Percentiles rank a stretch among this genome's conserved stretches.
These are phyloP conservation scores for Cephus rjabovi DNA, from an alignment of 2,888 invertebrate genomes.

Conservation along the genomic window DNA sequence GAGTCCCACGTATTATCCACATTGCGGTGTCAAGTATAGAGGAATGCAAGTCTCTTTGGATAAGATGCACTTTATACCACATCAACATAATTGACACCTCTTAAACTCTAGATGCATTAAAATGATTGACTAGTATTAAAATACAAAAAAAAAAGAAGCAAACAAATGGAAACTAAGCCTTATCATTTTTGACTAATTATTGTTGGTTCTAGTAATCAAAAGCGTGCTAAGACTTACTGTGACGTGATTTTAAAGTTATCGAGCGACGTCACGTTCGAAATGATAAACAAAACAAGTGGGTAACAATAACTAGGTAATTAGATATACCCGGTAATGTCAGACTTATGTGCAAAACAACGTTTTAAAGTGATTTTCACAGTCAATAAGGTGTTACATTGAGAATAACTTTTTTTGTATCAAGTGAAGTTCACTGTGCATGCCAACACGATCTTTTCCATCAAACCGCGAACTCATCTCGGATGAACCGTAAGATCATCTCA, in stretches of 20 bases:
- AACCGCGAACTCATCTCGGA: background rate
- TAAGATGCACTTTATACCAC: slow-evolving; percentile 18
- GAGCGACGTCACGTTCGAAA: background rate
- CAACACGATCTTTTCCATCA: background rate
- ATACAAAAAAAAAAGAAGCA: background rate
- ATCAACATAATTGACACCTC: background rate
- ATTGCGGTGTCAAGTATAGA: background rate
- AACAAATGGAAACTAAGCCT: background rate
- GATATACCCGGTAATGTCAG: background rate
- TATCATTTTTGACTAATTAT: slow-evolving; percentile 17
- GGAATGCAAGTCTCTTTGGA: background rate
- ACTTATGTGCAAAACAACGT: background rate
- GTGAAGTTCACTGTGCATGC: background rate
- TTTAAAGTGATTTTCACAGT: background rate
- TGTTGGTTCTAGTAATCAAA: slow-evolving; percentile 13
- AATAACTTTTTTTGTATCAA: slow-evolving; percentile 1
- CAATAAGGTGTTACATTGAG: background rate
- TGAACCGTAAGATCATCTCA: background rate
- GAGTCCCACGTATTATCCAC: background rate
- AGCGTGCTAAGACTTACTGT: slow-evolving; percentile 10
- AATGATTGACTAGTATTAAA: background rate
- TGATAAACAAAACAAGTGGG: background rate
- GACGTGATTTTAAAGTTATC: background rate
- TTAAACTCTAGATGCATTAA: background rate
- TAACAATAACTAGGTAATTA: background rate